Evolutionary conservation across 2,797 vertebrate genomes (phyloP).

Genomic region (Chiloscyllium punctatum): DNA sequence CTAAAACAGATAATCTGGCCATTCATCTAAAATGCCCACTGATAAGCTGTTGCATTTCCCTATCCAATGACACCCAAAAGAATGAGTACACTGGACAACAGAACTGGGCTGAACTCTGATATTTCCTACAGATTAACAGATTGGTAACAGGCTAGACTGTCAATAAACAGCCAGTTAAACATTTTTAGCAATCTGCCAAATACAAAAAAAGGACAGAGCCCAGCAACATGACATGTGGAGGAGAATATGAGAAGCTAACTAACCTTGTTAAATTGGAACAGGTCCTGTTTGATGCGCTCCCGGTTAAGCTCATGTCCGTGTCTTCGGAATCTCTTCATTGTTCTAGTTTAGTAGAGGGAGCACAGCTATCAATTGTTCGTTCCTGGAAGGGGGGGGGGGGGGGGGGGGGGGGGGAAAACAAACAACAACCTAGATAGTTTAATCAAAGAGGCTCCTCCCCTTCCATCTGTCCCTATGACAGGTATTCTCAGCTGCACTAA

Average conservation of each 20-base stretch:
- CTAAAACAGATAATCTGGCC: not conserved
- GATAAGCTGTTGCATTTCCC: not conserved
- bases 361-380: not conserved
- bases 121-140: not conserved
- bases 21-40: not conserved
- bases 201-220: slow-evolving; percentile 40
- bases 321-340: slow-evolving; percentile 91
- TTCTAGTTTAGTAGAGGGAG: slow-evolving; percentile 47
- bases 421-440: not conserved
- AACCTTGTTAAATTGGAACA: slow-evolving; percentile 95
- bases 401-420: too few relatives aligned
- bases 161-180: not conserved
- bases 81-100: not conserved
- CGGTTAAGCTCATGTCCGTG: slow-evolving; percentile 81
- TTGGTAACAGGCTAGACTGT: not conserved
- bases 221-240: slow-evolving; percentile 38
- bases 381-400: not conserved
- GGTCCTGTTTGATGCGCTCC: slow-evolving; percentile 85
- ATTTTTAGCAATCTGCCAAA: slow-evolving; percentile 7
- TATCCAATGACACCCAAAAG: not conserved
- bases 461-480: slow-evolving; percentile 43
- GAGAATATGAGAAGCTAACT: not conserved
- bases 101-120: not conserved
- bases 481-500: slow-evolving; percentile 54
- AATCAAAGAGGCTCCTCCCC: slow-evolving; percentile 39